A percentile compares a stretch with the other conserved stretches of the same genome.
Conservation (phyloP, 1,140 invertebrate species). For the Tenebrio molitor region DNA sequence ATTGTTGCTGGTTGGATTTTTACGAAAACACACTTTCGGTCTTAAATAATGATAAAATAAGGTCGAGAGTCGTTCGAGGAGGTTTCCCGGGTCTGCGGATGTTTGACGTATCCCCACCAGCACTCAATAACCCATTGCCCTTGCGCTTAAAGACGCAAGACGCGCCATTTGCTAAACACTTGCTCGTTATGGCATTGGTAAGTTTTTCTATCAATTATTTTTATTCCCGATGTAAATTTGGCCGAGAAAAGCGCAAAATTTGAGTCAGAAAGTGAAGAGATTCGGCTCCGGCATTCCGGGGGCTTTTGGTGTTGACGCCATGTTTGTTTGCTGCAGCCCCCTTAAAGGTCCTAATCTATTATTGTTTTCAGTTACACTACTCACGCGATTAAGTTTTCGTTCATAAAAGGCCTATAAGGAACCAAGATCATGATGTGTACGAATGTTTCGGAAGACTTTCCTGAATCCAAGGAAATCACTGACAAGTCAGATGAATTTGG, state of each 20-base stretch:
- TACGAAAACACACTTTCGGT: background rate
- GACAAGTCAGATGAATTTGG: conserved; percentile 60
- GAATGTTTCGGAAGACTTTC: conserved; percentile 57
- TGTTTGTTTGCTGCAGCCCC: conserved; percentile 8
- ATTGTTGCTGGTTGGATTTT: conserved; percentile 27
- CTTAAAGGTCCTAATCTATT: background rate
- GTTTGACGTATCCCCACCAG: conserved; percentile 46
- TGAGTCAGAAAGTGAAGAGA: too few relatives aligned
- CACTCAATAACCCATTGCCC: conserved; percentile 59
- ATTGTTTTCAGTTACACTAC: conserved; percentile 60
- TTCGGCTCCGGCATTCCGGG: too few relatives aligned
- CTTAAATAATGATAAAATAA: conserved; percentile 8
- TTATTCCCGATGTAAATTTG: background rate
- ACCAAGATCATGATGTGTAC: conserved; percentile 56
- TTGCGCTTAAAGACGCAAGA: conserved; percentile 61
- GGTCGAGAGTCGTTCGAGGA: conserved; percentile 31
- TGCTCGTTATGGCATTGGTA: conserved; percentile 66
- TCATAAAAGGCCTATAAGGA: conserved; percentile 57
- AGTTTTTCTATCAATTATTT: conserved; percentile 56
- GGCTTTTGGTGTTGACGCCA: background rate
- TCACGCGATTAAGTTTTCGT: conserved; percentile 60
- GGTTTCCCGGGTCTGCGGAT: conserved; percentile 56
- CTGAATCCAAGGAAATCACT: conserved; percentile 53
- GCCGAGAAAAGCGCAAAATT: background rate
- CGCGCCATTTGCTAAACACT: conserved; percentile 68